A percentile compares a stretch with the other conserved stretches of the same genome.
phyloP scores from a whole-genome alignment of 2,113 vertebrate genomes.

The Neoarius graeffei region DNA sequence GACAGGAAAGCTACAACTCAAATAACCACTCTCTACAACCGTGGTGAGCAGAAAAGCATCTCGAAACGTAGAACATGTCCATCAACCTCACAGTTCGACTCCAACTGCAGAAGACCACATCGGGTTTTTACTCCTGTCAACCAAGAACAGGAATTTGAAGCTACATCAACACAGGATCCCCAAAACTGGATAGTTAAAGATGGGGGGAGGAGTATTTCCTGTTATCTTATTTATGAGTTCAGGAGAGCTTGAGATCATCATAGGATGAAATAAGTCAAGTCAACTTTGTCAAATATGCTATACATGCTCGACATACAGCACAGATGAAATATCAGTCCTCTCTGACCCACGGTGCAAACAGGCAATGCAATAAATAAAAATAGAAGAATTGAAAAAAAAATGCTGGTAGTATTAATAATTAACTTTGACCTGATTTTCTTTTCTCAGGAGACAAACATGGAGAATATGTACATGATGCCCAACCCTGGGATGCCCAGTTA shows the following conservation, averaged over 20 bases:
- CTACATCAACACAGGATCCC: not conserved
- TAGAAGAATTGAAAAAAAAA: no score
- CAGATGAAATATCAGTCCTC: no score
- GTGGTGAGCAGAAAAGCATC: no score
- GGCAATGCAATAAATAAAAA: no score
- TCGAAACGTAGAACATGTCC: not conserved
- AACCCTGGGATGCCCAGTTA: conserved; percentile 69
- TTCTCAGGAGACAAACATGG: conserved; percentile 11
- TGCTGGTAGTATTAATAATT: not conserved
- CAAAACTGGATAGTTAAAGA: not conserved
- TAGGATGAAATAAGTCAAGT: not conserved
- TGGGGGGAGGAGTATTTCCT: not conserved
- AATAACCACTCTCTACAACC: no score
- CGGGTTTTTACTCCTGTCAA: not conserved
- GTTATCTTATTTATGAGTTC: not conserved
- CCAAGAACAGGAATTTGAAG: not conserved
- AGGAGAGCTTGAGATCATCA: not conserved
- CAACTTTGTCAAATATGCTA: no score
- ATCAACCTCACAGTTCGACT: no score
- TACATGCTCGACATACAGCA: no score
- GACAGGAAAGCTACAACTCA: no score
- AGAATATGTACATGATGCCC: conserved; percentile 70
- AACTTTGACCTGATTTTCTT: not conserved
- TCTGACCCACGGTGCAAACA: no score
- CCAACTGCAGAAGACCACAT: no score